Conservation (phyloP, 2,113 vertebrate genomes). For the Calypte anna region DNA sequence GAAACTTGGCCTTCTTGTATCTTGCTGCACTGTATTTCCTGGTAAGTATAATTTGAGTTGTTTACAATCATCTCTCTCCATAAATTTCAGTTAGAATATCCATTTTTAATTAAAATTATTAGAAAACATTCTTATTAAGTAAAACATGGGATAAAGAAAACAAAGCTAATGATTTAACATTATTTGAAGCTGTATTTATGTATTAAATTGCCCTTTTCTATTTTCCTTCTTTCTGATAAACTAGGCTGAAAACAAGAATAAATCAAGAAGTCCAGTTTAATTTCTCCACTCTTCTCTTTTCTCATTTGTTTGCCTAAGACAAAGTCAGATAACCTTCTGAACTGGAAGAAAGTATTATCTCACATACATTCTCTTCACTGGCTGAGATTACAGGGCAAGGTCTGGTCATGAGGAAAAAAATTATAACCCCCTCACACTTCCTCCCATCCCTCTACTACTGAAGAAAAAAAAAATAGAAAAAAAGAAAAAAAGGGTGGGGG, state of each 20-base stretch:
- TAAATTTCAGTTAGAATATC: neutral
- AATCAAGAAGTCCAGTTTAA: neutral
- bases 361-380: neutral
- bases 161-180: neutral
- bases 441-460: neutral
- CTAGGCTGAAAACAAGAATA: neutral
- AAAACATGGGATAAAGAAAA: neutral
- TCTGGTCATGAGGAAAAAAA: neutral
- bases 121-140: neutral
- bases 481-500: neutral
- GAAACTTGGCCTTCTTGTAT: conserved; percentile 73
- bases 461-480: neutral
- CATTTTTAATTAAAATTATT: neutral
- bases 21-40: conserved; percentile 87
- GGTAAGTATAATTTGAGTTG: conserved; percentile 26
- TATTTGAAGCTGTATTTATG: neutral
- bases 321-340: neutral
- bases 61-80: neutral
- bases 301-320: neutral
- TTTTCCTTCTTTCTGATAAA: neutral
- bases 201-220: neutral
- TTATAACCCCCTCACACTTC: neutral
- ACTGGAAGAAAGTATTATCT: neutral
- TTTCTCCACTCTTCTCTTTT: neutral
- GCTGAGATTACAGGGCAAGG: neutral